phyloP scores from a whole-genome alignment of 2,888 invertebrate species.

The Nasonia oneida region DNA sequence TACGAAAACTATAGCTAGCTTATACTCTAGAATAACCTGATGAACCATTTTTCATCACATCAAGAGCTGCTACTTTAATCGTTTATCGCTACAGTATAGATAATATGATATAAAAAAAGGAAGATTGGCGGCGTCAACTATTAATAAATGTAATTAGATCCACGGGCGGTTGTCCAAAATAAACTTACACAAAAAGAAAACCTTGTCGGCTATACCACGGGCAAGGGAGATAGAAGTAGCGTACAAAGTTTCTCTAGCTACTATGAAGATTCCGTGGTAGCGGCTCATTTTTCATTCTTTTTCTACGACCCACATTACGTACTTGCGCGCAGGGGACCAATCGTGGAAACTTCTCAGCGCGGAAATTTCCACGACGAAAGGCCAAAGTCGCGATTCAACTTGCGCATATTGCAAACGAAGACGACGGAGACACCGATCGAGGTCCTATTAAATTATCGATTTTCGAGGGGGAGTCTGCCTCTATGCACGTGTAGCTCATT shows the following conservation, averaged over 20 bases:
- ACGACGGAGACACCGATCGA: background rate
- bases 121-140: background rate
- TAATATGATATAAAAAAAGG: background rate
- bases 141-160: slow-evolving; percentile 10
- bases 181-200: background rate
- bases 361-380: slow-evolving; percentile 25
- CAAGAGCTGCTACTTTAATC: background rate
- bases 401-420: slow-evolving; percentile 20
- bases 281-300: slow-evolving; percentile 35
- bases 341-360: background rate
- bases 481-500: slow-evolving; percentile 53
- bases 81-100: background rate
- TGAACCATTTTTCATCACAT: background rate
- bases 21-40: background rate
- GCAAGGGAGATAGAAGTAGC: background rate
- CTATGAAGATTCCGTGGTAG: slow-evolving; percentile 10
- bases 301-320: slow-evolving; percentile 12
- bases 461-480: slow-evolving; percentile 1
- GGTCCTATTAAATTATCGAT: slow-evolving; percentile 64
- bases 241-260: background rate
- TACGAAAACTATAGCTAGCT: no score
- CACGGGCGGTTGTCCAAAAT: background rate
- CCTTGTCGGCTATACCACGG: background rate
- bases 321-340: background rate
- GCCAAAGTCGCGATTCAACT: slow-evolving; percentile 47